Percentiles rank a stretch among this genome's conserved stretches.
Evolutionary conservation across 2,888 invertebrate species (phyloP).

Genomic region (Melieria omissa): DNA sequence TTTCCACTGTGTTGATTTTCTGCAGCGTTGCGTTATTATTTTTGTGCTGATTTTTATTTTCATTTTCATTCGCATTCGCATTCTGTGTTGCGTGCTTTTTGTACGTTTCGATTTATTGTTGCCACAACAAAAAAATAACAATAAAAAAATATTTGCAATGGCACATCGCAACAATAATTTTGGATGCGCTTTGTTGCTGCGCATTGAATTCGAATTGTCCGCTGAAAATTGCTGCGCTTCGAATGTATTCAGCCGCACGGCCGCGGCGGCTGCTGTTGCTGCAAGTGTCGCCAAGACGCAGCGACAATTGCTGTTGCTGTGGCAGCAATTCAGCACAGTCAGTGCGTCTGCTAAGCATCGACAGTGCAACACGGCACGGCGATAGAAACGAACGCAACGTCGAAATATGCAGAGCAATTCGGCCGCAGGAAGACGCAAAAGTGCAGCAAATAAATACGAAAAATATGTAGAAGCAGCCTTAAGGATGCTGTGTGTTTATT

Average conservation of each 20-base stretch:
- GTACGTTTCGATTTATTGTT: background rate
- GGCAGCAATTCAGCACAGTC: background rate
- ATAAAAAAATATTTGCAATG: background rate
- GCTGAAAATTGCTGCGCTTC: slow-evolving; percentile 22
- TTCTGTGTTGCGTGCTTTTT: background rate
- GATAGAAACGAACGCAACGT: too few relatives aligned
- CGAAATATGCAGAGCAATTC: too few relatives aligned
- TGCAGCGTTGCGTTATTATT: background rate
- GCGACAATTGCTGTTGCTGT: background rate
- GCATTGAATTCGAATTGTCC: slow-evolving; percentile 25
- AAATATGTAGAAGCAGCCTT: too few relatives aligned
- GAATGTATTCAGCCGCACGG: slow-evolving; percentile 9
- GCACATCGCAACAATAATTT: slow-evolving; percentile 28
- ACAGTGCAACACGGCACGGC: too few relatives aligned
- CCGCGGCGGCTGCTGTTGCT: background rate
- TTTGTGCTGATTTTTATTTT: background rate
- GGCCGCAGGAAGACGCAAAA: too few relatives aligned
- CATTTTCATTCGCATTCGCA: background rate
- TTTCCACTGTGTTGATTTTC: background rate
- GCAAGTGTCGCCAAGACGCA: background rate
- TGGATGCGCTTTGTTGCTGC: slow-evolving; percentile 26
- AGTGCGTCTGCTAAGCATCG: too few relatives aligned
- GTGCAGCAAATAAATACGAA: too few relatives aligned
- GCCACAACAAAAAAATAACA: too few relatives aligned
- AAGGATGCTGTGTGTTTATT: too few relatives aligned